Evolutionary conservation across 2,113 vertebrate species (phyloP).

Genomic region (Hymenochirus boettgeri): DNA sequence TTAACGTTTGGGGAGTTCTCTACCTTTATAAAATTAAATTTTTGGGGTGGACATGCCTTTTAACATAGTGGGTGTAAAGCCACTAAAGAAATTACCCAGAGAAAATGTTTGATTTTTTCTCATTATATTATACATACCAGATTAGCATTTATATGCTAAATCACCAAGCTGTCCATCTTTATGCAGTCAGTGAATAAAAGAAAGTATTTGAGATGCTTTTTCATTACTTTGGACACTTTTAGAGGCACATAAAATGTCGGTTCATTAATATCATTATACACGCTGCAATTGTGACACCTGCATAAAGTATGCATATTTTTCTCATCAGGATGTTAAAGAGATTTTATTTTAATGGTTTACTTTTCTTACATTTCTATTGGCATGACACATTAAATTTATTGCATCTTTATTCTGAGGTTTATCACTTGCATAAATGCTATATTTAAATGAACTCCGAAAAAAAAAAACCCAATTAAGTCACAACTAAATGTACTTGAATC

Average conservation of each 20-base stretch:
- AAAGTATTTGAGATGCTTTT: constrained; percentile 6
- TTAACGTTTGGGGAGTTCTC: too few species aligned
- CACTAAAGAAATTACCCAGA: too few species aligned
- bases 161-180: constrained; percentile 16
- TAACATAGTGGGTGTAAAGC: too few species aligned
- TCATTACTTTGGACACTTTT: neutral
- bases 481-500: constrained; percentile 60
- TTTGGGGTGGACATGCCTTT: too few species aligned
- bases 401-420: constrained; percentile 43
- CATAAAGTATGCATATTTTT: constrained; percentile 1
- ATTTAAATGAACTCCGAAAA: constrained; percentile 52
- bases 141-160: constrained; percentile 4
- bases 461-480: constrained; percentile 59
- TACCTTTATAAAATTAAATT: too few species aligned
- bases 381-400: constrained; percentile 36
- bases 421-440: constrained; percentile 46
- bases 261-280: constrained; percentile 26
- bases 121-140: constrained; percentile 4
- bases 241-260: neutral
- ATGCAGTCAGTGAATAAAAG: neutral
- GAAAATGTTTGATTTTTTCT: too few species aligned
- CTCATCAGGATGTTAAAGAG: constrained; percentile 9
- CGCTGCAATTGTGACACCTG: constrained; percentile 22
- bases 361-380: constrained; percentile 1
- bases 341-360: constrained; percentile 16